Evolutionary conservation across 2,888 invertebrate genomes (phyloP), one percentile per base, ranked within the genome.

Genomic region (Homarus gammarus): DNA sequence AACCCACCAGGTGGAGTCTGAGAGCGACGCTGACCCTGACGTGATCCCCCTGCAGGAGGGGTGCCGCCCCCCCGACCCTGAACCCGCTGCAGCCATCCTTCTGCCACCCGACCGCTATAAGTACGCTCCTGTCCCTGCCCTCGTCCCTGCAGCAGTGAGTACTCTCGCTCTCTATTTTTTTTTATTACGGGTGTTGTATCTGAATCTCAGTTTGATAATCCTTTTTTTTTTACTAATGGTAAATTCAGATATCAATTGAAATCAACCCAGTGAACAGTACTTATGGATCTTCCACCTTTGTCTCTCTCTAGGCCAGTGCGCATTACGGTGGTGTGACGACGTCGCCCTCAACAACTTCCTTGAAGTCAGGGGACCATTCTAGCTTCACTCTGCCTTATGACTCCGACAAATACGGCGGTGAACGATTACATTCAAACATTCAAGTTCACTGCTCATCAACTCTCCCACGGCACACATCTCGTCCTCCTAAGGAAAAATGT

Each of bases 11-110:
- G 90, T 87, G 0, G 90, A 90, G 31, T 49, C 77, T n/a, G 90
- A 90, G 70, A 90, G 87, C 51, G 90, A 90, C 33, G 85, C 83
- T 18, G 90, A 90, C 51, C 90, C 90, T 0, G 90, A 90, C 36
- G 31, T 90, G 15, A 90, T 90, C 56, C 90, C 90, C 31, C 38
- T 87, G 22, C 78, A 83, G 56, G 84, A 87, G 56, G 56, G 73
- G 8, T 61, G 38, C 15, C 31, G 75, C 15, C 38, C 22, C 22
- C 68, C 77, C 1, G 61, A 78, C 40, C 12, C 38, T 3, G 61
- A 68, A 15, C 27, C 77, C 27, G 15, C 64, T 0, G 78, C 87
- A 10, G 56, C 87, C 36, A 90, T 87, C 15, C 84, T 90, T 2
- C 79, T 90, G 18, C 90, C 90, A 12, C 84, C 90, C 2, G 84